These are phyloP conservation scores for Lepidurus apus DNA, from an alignment of 1,140 invertebrate genomes.

Conservation along the genomic window DNA sequence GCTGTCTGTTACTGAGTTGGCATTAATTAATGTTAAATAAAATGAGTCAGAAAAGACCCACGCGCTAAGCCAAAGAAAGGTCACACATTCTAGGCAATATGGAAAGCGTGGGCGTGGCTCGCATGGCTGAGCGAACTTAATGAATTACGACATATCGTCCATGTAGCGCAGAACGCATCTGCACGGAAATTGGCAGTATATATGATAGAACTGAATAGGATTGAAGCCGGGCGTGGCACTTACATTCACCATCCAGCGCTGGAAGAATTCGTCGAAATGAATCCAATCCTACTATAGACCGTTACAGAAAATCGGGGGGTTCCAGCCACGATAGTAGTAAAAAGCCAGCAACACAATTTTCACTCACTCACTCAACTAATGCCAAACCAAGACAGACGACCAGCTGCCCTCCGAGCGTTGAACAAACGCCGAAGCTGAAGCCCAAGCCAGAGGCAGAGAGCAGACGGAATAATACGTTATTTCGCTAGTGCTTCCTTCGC, in stretches of 20 bases:
- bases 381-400: background rate
- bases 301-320: background rate
- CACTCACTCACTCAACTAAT: background rate
- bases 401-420: background rate
- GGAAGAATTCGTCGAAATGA: background rate
- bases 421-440: background rate
- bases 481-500: background rate
- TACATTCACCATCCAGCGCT: background rate
- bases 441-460: background rate
- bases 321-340: background rate
- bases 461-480: conserved; percentile 12
- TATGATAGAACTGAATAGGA: background rate
- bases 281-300: background rate
- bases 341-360: background rate
- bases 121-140: conserved; percentile 2
- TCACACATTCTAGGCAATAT: background rate
- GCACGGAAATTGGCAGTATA: conserved; percentile 9
- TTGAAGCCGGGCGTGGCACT: conserved; percentile 16
- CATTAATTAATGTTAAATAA: background rate
- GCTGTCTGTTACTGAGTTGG: background rate
- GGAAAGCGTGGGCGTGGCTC: conserved; percentile 11
- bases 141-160: background rate
- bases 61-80: background rate
- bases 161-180: background rate
- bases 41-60: background rate